Conservation (phyloP, 2,797 vertebrate genomes). For the Anabacerthia variegaticeps region DNA sequence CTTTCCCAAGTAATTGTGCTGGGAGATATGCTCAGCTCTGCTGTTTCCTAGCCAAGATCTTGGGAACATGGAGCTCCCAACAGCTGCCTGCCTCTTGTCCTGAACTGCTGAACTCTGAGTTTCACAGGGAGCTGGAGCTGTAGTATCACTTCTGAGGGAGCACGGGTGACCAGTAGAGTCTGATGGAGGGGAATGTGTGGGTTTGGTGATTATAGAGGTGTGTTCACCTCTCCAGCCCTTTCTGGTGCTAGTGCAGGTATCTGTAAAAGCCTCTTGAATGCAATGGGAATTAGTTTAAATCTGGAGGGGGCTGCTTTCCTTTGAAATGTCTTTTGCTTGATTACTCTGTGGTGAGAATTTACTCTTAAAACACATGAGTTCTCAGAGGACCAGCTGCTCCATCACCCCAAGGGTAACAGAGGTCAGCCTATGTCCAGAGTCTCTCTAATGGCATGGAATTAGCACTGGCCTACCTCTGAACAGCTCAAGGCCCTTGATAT, state of each 20-base stretch:
- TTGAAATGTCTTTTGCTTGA: not conserved
- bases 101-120: not conserved
- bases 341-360: not conserved
- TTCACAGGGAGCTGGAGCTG: not conserved
- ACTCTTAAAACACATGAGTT: not conserved
- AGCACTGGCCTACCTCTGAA: not conserved
- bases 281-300: not conserved
- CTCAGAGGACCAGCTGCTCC: not conserved
- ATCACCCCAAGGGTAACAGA: not conserved
- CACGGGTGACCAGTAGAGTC: not conserved
- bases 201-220: not conserved
- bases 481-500: not conserved
- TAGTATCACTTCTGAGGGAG: not conserved
- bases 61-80: not conserved
- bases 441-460: not conserved
- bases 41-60: not conserved
- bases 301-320: not conserved
- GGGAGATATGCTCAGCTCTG: not conserved
- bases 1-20: not conserved
- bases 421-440: not conserved
- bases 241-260: not conserved
- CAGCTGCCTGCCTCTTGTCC: not conserved
- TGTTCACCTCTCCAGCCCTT: not conserved
- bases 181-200: not conserved
- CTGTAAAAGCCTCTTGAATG: not conserved